These are phyloP conservation scores for Eulemur albifrons DNA, from an alignment of 2,797 vertebrate genomes.

Conservation along the genomic window DNA sequence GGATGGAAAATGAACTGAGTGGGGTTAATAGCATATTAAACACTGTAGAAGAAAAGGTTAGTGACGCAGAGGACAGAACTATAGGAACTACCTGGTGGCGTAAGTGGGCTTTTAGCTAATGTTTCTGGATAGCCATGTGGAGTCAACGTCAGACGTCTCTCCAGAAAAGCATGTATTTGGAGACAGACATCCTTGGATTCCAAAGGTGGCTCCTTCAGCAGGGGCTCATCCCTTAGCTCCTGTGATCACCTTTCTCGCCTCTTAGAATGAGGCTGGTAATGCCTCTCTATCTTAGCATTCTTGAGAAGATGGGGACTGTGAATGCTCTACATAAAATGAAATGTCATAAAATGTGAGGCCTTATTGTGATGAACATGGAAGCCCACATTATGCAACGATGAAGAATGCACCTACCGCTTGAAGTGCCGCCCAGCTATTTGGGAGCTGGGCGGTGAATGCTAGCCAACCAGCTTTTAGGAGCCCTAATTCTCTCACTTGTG, in stretches of 20 bases:
- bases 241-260: rapidly evolving
- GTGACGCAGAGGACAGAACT: not conserved
- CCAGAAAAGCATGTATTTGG: not conserved
- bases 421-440: not conserved
- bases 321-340: not conserved
- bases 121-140: not conserved
- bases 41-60: not conserved
- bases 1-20: not conserved
- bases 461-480: not conserved
- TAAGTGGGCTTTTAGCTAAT: not conserved
- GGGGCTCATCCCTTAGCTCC: not conserved
- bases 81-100: not conserved
- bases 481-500: not conserved
- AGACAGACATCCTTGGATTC: not conserved
- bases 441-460: no score
- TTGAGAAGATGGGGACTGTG: not conserved
- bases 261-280: not conserved
- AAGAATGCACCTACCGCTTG: rapidly evolving
- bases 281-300: not conserved
- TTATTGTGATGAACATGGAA: not conserved
- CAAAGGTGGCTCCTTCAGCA: not conserved
- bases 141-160: not conserved
- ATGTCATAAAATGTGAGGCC: not conserved
- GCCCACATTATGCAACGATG: rapidly evolving
- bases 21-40: not conserved